These are phyloP conservation scores for Silurus asotus DNA, from an alignment of 2,113 vertebrate genomes.

Conservation along the genomic window DNA sequence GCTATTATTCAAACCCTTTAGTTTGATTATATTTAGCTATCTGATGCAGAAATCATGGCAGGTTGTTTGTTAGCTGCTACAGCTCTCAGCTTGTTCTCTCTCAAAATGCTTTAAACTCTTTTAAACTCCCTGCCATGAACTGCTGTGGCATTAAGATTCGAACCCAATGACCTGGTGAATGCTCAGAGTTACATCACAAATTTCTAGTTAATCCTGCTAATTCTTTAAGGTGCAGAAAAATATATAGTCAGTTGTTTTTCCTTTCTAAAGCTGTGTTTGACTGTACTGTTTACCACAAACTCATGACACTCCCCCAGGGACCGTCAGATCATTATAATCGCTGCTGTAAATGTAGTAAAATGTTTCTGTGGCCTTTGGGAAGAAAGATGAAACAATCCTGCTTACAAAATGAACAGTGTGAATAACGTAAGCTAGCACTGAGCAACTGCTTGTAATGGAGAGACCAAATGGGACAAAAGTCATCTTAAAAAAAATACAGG, in stretches of 20 bases:
- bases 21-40: background rate
- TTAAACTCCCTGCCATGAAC: background rate
- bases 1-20: background rate
- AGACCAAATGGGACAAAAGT: conserved; percentile 7
- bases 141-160: background rate
- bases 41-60: background rate
- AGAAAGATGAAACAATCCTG: background rate
- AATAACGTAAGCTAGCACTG: conserved; percentile 1
- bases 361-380: background rate
- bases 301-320: background rate
- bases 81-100: background rate
- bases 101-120: background rate
- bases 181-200: background rate
- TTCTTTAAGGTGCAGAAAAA: background rate
- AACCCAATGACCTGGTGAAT: background rate
- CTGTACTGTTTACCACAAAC: background rate
- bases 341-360: background rate
- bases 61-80: background rate
- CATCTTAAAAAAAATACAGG: background rate
- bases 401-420: conserved; percentile 20
- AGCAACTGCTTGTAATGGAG: conserved; percentile 19
- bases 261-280: background rate
- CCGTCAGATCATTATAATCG: background rate
- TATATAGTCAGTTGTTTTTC: background rate
- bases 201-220: background rate